Base-by-base conservation (phyloP, 2,888 invertebrate genomes). In the Pseudolycoriella hygida region DNA sequence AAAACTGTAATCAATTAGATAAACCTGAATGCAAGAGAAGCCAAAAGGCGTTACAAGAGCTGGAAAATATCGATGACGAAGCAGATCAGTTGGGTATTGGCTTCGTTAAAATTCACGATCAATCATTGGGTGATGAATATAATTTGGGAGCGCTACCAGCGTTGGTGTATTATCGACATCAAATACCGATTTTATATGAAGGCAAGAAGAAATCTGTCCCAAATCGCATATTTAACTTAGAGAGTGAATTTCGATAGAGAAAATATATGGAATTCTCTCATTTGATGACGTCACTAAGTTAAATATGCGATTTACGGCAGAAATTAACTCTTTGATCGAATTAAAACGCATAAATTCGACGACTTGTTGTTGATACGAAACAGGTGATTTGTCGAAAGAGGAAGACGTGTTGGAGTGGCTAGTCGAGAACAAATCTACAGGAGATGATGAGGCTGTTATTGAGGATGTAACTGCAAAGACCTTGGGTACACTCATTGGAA, bases 51-150 rank as follows among this genome's bases (percentile, higher is more conserved):
- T 72, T 90, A 50, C 81, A 84, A 67, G 89, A 90, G 67, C 64
- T 92, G 64, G 90, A 92, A 67, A 90, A 90, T 68, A 90, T 92
- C 60, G 90, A 90, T 60, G 89, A 92, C 58, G 90, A 92, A 65
- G 90, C 90, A 31, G 90, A 90, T 67, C 88, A 90, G 63, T 73
- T 92, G 52, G 90, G 88, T 50, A 90, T 92, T 58, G 90, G 89
- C 53, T 90, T 92, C 64, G 90, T 92, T 51, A 92, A 92, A 68
- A 90, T 92, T 60, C 84, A 88, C 58, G 92, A 92, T 61, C 86
- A 89, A 66, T 77, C 77, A 56, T 70, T 92, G 53, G 88, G 90
- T 50, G 88, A 88, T 58, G 90, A 92, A 68, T 92, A 92, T 69
- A 90, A 85, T 70, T 73, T 92, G 64, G 88, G 86, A 59, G 74